Base-by-base conservation (phyloP, 2,113 vertebrate genomes). In the Centropus bengalensis region DNA sequence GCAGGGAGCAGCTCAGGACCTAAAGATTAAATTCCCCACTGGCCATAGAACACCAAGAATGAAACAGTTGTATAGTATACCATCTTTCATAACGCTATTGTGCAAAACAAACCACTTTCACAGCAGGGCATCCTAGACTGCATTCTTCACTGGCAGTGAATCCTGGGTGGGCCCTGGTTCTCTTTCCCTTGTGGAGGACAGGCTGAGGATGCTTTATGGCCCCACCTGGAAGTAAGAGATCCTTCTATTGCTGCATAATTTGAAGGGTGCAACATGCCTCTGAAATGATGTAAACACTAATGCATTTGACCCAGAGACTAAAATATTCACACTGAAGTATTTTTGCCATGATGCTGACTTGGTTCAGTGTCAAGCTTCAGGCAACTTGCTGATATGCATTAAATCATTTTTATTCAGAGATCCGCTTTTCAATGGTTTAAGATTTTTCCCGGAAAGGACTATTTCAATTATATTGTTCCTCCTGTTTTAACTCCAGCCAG, bases 31-130 rank as follows among this genome's bases (percentile, higher is more conserved):
- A 91, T 59, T 36, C 47, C 82, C 83, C 54, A 24, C 82, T 59
- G 78, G 32, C 55, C 85, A 47, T n/a, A 70, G 75, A 73, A 71
- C 60, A 52, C 54, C 49, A 67, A 81, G 75, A 93, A 42, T 88
- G 42, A 89, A 89, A 36, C 55, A 92, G 82, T 80, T 94, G 38
- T 70, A 80, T 30, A 54, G n/a, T 62, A 82, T 60, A 33, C 33
- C 55, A 40, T 85, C 87, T 95, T 94, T 95, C 89, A 52, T 63
- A 77, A 93, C 82, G 13, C 59, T 77, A n/a, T 94, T 96, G 79
- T 91, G 89, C 59, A 95, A 93, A 95, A 80, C 47, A 70, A 94
- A 77, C 82, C 82, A 59, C 67, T 89, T 69, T 82, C 84, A 54
- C 87, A 89, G 78, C 71, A 70, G 91, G 85, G 42, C 60, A 36